These are phyloP conservation scores for Pampusana beccarii DNA, from an alignment of 2,113 vertebrate genomes.

Conservation along the genomic window DNA sequence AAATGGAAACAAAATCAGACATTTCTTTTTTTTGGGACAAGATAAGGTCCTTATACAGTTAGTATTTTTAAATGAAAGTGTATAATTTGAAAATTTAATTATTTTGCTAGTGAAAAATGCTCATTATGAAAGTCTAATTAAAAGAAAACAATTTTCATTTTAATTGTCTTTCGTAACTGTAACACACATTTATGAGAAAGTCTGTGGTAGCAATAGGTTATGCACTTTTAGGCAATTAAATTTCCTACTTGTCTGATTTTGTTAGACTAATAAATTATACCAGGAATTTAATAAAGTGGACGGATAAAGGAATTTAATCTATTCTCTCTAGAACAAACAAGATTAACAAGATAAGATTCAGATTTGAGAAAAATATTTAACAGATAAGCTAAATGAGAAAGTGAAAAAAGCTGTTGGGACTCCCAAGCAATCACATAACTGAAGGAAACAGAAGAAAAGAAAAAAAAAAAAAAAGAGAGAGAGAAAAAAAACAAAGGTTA, in stretches of 20 bases:
- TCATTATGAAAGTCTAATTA: slow-evolving; percentile 51
- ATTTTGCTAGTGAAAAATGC: slow-evolving; percentile 63
- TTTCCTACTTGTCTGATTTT: slow-evolving; percentile 76
- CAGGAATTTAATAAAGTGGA: slow-evolving; percentile 79
- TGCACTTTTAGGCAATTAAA: slow-evolving; percentile 75
- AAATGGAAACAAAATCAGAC: neutral
- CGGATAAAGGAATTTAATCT: slow-evolving; percentile 77
- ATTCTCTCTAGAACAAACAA: slow-evolving; percentile 75
- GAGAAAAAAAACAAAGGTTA: slow-evolving; percentile 64
- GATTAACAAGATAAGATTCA: slow-evolving; percentile 73
- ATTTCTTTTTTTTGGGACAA: neutral
- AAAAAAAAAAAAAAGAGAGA: neutral
- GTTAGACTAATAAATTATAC: slow-evolving; percentile 78
- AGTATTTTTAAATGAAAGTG: slow-evolving; percentile 39
- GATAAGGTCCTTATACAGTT: neutral
- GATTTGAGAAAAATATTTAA: slow-evolving; percentile 73
- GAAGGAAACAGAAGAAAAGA: slow-evolving; percentile 60
- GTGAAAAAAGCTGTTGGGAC: slow-evolving; percentile 52
- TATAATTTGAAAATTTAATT: slow-evolving; percentile 44
- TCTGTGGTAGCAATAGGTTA: slow-evolving; percentile 59
- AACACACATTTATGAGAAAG: slow-evolving; percentile 48
- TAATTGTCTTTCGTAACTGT: slow-evolving; percentile 49
- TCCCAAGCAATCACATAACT: slow-evolving; percentile 35
- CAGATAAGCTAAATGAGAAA: slow-evolving; percentile 72
- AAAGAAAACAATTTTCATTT: slow-evolving; percentile 66